Conservation (phyloP, 2,797 vertebrate genomes). For the Dipus sagitta region DNA sequence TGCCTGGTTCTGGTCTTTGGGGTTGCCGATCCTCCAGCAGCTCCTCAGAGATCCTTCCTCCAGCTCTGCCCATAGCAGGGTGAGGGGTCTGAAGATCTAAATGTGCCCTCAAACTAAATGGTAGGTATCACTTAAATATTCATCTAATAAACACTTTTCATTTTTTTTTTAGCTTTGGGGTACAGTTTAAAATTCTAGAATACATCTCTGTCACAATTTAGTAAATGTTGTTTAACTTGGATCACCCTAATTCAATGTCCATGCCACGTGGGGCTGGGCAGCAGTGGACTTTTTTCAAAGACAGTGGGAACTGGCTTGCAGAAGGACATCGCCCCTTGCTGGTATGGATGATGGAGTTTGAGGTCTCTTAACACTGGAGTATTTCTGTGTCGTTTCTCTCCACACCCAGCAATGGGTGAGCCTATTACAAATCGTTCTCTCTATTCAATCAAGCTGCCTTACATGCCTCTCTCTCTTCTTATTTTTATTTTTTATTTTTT, state of each 20-base stretch:
- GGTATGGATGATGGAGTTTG: background rate
- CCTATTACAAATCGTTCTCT: constrained; percentile 50
- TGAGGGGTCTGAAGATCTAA: no score
- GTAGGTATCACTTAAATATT: background rate
- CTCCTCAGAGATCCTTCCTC: background rate
- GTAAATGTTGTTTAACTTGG: constrained; percentile 25
- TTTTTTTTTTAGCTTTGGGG: background rate
- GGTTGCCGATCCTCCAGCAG: fast-evolving
- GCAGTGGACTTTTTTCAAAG: constrained; percentile 63
- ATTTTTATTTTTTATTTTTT: background rate
- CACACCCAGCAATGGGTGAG: constrained; percentile 5
- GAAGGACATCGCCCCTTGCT: background rate
- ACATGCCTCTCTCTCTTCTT: background rate
- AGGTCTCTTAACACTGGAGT: background rate
- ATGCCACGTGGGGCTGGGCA: background rate
- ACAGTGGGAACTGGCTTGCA: background rate
- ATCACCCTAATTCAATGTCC: constrained; percentile 25
- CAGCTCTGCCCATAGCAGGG: no score
- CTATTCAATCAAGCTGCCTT: background rate
- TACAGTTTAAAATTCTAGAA: constrained; percentile 32
- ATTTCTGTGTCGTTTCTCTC: background rate
- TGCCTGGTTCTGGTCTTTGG: background rate
- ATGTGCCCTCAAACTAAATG: background rate
- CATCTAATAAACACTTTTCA: background rate
- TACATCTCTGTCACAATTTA: constrained; percentile 9